Conservation (phyloP, 1,140 invertebrate species). For the Bathynomus jamesi region DNA sequence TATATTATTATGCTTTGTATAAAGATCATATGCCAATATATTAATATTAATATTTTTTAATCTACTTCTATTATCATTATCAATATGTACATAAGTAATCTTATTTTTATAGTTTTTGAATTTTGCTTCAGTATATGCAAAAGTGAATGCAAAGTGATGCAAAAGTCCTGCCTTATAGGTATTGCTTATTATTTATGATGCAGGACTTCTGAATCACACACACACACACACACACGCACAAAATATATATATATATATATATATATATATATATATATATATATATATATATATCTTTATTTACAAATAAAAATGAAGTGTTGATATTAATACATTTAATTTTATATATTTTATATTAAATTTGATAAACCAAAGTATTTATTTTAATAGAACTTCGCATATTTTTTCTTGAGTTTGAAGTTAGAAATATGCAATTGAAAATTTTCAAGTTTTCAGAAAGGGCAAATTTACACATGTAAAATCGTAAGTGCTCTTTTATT, state of each 20-base stretch:
- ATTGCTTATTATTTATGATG: no score
- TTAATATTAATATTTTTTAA: no score
- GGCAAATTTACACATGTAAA: no score
- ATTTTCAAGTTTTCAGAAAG: no score
- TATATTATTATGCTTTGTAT: no score
- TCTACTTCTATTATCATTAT: no score
- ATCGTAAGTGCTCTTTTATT: no score
- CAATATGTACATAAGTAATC: not conserved
- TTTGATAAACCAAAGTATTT: not conserved
- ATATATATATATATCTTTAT: slow-evolving; percentile 4
- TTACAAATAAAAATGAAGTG: not conserved
- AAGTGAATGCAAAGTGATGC: not conserved
- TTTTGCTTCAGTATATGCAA: not conserved
- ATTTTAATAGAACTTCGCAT: not conserved
- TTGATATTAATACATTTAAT: not conserved
- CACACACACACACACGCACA: not conserved
- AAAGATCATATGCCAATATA: no score
- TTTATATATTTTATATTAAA: slow-evolving; percentile 3
- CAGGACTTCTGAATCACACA: no score
- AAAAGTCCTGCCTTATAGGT: not conserved
- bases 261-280: slow-evolving; percentile 8
- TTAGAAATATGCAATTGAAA: not conserved
- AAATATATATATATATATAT: slow-evolving; percentile 6
- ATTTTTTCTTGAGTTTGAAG: not conserved
- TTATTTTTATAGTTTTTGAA: not conserved